These are phyloP conservation scores for Percina caprodes DNA, from an alignment of 2,113 vertebrate species.

Conservation along the genomic window DNA sequence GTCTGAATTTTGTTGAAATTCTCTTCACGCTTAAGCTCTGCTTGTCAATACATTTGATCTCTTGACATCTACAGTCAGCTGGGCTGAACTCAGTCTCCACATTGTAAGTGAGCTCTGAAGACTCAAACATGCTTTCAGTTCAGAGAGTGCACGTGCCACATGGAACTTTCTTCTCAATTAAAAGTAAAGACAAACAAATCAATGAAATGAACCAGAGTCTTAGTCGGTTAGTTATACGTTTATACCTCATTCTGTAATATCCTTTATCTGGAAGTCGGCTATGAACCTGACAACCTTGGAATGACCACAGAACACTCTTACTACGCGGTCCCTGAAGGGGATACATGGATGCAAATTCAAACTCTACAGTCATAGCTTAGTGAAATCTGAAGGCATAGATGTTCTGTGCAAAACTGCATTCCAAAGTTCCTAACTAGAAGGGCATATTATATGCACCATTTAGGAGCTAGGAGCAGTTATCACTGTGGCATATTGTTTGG, in stretches of 20 bases:
- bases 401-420: neutral
- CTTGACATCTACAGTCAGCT: conserved; percentile 6
- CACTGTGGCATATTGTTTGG: neutral
- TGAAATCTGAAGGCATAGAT: neutral
- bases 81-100: conserved; percentile 17
- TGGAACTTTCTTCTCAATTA: neutral
- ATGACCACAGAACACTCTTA: neutral
- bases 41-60: conserved; percentile 40
- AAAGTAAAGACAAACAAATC: neutral
- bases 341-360: neutral
- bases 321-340: neutral
- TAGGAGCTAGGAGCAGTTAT: neutral
- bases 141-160: neutral
- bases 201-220: neutral
- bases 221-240: neutral
- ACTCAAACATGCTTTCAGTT: conserved; percentile 19
- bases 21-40: neutral
- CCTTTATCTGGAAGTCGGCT: neutral
- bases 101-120: conserved; percentile 31
- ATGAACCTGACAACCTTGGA: neutral
- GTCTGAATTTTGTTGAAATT: conserved; percentile 5
- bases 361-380: neutral
- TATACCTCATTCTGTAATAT: neutral
- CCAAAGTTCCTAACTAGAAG: neutral
- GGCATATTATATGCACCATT: neutral